Conservation (phyloP, 2,888 invertebrate species). For the Diaphora mendica region DNA sequence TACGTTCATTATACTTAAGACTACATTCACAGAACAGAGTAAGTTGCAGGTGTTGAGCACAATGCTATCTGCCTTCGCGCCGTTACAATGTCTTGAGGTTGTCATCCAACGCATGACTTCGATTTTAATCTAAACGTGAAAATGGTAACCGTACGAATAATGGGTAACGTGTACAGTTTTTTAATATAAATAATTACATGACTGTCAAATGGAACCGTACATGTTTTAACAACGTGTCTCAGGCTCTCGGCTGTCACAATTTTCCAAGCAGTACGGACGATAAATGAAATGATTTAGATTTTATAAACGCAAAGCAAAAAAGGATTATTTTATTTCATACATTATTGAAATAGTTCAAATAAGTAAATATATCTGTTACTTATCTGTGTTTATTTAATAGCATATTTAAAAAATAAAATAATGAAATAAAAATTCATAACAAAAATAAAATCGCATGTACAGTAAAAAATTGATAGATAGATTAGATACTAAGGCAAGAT, state of each 20-base stretch:
- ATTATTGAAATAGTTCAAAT: neutral
- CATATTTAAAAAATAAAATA: too few species aligned
- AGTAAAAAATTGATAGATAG: neutral
- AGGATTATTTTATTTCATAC: neutral
- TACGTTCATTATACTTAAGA: neutral
- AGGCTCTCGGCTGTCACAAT: neutral
- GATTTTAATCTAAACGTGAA: conserved; percentile 24
- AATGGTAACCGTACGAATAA: neutral
- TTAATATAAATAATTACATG: neutral
- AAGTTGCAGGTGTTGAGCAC: too few species aligned
- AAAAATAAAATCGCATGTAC: neutral
- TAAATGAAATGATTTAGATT: neutral
- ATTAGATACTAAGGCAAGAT: neutral
- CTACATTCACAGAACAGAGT: neutral
- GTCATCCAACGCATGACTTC: conserved; percentile 15
- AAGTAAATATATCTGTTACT: neutral
- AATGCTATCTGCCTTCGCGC: neutral
- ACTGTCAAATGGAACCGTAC: neutral
- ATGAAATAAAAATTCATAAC: neutral
- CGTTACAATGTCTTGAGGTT: neutral
- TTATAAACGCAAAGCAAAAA: neutral
- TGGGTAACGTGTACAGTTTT: neutral
- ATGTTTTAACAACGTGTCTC: neutral
- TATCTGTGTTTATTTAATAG: neutral
- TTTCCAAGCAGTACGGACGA: neutral